These are phyloP conservation scores for Monodelphis domestica DNA, from an alignment of 2,797 vertebrate genomes.

Conservation along the genomic window DNA sequence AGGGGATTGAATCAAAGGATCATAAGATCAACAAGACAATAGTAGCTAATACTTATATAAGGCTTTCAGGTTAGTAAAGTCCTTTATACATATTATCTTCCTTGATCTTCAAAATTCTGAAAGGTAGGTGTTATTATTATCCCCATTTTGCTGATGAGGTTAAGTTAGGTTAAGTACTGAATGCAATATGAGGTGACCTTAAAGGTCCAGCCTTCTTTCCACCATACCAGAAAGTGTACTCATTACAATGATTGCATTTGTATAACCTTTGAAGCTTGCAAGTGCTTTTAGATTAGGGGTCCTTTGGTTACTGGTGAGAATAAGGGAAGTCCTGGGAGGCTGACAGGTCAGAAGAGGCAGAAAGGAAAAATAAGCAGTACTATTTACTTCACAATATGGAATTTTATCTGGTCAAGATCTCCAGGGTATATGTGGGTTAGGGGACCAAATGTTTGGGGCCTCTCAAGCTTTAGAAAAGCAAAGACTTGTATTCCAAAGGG, in stretches of 20 bases:
- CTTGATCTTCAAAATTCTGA: neutral
- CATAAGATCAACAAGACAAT: neutral
- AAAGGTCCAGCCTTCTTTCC: neutral
- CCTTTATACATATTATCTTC: neutral
- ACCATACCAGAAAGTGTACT: neutral
- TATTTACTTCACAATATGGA: neutral
- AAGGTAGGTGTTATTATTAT: neutral
- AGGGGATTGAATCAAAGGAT: neutral
- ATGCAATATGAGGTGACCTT: neutral
- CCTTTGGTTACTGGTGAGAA: constrained; percentile 1
- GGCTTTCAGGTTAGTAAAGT: neutral
- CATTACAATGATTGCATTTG: neutral
- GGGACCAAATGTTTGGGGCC: neutral
- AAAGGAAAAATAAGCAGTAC: neutral
- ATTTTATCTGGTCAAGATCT: constrained; percentile 25
- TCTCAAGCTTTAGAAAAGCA: neutral
- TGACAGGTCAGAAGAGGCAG: neutral
- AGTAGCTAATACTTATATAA: neutral
- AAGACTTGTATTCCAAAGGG: neutral
- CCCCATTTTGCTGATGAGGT: neutral
- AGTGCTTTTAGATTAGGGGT: neutral
- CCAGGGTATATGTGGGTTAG: neutral
- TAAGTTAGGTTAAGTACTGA: neutral
- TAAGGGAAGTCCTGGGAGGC: neutral
- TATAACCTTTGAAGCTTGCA: neutral